Evolutionary conservation across 2,888 invertebrate genomes (phyloP).

Genomic region (Baccha elongata): DNA sequence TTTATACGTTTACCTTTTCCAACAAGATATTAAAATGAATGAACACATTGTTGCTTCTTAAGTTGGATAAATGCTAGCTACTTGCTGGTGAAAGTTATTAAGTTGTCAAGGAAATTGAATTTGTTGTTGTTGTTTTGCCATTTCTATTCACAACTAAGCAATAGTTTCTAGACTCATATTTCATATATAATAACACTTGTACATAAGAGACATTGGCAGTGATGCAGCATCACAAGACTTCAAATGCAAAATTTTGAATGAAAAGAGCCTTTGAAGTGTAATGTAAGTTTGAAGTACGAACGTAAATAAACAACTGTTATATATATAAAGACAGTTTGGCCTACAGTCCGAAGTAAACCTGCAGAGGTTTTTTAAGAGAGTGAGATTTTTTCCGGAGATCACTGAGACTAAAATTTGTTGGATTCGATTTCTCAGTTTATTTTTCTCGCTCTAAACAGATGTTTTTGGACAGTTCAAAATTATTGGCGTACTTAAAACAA

Average conservation of each 20-base stretch:
- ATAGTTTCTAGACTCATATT: not conserved
- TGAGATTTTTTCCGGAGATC: no score
- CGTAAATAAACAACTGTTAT: no score
- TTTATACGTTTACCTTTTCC: not conserved
- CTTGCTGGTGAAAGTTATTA: conserved; percentile 62
- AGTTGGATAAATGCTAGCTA: conserved; percentile 66
- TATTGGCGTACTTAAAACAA: no score
- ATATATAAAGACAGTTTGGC: no score
- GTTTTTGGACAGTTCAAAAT: no score
- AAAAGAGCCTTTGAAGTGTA: not conserved
- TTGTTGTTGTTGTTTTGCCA: conserved; percentile 49
- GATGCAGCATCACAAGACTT: no score
- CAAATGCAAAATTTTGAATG: no score
- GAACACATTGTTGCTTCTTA: conserved; percentile 71
- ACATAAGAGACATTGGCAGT: not conserved
- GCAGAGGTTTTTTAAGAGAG: no score
- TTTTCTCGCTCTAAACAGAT: no score
- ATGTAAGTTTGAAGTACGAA: not conserved
- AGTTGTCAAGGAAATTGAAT: conserved; percentile 71
- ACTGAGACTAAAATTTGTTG: no score
- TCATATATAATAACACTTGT: not conserved
- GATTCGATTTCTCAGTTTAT: no score
- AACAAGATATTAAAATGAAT: conserved; percentile 66
- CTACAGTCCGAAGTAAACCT: no score
- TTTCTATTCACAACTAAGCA: not conserved